These are phyloP conservation scores for Lasioglossum figueresi DNA, from an alignment of 2,888 invertebrate species.

Conservation along the genomic window DNA sequence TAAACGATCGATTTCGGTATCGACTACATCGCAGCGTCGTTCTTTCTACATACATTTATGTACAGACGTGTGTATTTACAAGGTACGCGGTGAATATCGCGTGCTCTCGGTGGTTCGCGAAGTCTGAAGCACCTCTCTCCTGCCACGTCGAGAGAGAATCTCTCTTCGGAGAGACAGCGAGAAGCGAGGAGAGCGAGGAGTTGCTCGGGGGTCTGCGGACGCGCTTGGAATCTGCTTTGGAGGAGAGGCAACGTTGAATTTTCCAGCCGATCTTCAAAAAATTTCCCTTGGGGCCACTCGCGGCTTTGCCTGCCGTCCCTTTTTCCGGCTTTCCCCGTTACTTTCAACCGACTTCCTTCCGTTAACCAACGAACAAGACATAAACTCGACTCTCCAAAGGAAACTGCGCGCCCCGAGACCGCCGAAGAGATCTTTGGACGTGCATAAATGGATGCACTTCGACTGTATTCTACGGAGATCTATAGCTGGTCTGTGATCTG, in stretches of 20 bases:
- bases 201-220: conserved; percentile 2
- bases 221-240: conserved; percentile 1
- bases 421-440: conserved; percentile 48
- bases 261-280: not conserved
- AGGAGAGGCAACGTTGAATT: not conserved
- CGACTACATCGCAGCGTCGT: not conserved
- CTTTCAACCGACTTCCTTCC: not conserved
- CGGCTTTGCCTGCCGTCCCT: not conserved
- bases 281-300: conserved; percentile 11
- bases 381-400: not conserved
- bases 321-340: not conserved
- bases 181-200: not conserved
- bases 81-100: not conserved
- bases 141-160: conserved; percentile 3
- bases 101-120: not conserved
- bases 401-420: not conserved
- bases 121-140: conserved; percentile 7
- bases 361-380: not conserved
- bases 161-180: conserved; percentile 8
- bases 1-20: not conserved
- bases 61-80: conserved; percentile 51
- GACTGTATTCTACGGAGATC: conserved; percentile 10
- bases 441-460: conserved; percentile 26
- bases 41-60: conserved; percentile 36
- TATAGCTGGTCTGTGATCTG: not conserved